phyloP scores from a whole-genome alignment of 1,140 invertebrate species.

The Apis laboriosa region DNA sequence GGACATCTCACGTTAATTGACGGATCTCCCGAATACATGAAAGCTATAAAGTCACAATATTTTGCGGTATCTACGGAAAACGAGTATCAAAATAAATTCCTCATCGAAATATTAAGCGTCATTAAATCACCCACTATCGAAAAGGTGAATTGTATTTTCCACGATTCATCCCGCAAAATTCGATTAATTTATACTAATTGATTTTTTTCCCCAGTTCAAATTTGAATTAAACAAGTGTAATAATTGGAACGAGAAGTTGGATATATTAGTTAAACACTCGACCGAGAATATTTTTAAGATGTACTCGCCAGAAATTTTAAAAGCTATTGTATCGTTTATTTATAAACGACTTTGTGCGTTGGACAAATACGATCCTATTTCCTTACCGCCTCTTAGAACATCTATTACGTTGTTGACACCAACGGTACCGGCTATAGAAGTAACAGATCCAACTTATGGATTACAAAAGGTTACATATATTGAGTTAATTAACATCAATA shows the following conservation, averaged over 20 bases:
- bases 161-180: not conserved
- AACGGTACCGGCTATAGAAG: constrained; percentile 78
- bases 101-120: constrained; percentile 67
- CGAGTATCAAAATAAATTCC: constrained; percentile 68
- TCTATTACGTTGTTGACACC: constrained; percentile 85
- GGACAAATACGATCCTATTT: constrained; percentile 77
- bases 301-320: constrained; percentile 75
- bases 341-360: constrained; percentile 84
- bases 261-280: constrained; percentile 56
- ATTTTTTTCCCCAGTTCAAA: constrained; percentile 68
- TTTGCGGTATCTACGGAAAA: constrained; percentile 44
- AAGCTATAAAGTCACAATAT: constrained; percentile 61
- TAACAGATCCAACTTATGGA: constrained; percentile 84
- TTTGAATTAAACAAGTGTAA: constrained; percentile 74
- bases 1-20: constrained; percentile 78
- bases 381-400: constrained; percentile 79
- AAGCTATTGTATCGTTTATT: constrained; percentile 76
- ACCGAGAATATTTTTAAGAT: constrained; percentile 42
- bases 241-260: constrained; percentile 76
- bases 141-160: constrained; percentile 59
- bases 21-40: constrained; percentile 76
- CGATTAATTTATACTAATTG: not conserved
- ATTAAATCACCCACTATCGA: constrained; percentile 38
- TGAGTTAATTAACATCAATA: constrained; percentile 5
- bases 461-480: constrained; percentile 75